Evolutionary conservation across 2,113 vertebrate species (phyloP).

Genomic region (Litocranius walleri): DNA sequence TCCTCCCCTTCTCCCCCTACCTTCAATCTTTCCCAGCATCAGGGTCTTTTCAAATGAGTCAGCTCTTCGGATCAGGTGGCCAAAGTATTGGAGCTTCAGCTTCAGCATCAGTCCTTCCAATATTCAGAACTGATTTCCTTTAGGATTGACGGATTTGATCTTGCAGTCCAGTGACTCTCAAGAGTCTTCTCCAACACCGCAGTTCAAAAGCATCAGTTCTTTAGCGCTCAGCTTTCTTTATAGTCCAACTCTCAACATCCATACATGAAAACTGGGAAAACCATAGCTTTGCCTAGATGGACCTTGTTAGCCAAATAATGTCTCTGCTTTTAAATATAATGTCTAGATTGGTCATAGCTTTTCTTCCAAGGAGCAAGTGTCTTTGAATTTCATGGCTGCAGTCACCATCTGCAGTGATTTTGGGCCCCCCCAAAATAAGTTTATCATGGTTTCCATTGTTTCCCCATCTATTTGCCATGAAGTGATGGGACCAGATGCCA

Average conservation of each 20-base stretch:
- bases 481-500: not conserved
- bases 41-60: not conserved
- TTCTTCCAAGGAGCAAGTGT: not conserved
- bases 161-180: not conserved
- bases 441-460: not conserved
- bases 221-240: not conserved
- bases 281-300: not conserved
- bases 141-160: not conserved
- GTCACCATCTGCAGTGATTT: not conserved
- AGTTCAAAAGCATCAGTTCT: not conserved
- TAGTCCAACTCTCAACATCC: not conserved
- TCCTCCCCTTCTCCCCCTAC: not conserved
- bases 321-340: not conserved
- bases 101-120: not conserved
- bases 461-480: not conserved
- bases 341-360: not conserved
- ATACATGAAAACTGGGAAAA: not conserved
- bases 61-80: not conserved
- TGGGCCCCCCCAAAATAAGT: not conserved
- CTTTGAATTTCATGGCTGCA: not conserved
- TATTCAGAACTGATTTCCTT: not conserved
- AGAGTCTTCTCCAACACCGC: not conserved
- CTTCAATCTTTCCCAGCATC: not conserved
- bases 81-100: not conserved
- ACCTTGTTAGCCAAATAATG: not conserved